Evolutionary conservation across 2,797 vertebrate genomes (phyloP), one percentile per base, ranked within the genome.

Genomic region (Pyrrhura leucotis): DNA sequence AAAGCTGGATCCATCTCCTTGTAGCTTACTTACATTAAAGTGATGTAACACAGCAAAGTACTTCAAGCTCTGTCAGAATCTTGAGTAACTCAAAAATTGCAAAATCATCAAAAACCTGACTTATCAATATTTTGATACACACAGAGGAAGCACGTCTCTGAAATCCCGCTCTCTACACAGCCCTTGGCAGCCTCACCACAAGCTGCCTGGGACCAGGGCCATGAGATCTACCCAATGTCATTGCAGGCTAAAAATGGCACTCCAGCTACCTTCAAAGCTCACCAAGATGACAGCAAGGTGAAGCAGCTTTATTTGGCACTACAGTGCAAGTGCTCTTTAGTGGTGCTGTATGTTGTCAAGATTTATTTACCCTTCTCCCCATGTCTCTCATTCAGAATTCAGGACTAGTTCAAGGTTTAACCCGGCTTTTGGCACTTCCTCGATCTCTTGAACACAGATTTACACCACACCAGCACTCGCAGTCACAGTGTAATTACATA

Each of bases 111-210:
- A 26, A 82, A 77, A 26, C 0, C 40, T 5, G 3, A 37, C 59
- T 56, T 28, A 87, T 59, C 16, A 45, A 56, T 10, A 45, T 72
- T 74, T 35, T 63, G 31, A 71, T 31, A 61, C 3, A 9, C 20
- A 67, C 37, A 74, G 71, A 22, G 62, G 44, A 95, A 93, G 51
- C 22, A 37, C 0, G 0, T 40, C 71, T 85, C 58, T 0, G 0
- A 80, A 87, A 74, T 9, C 22, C n/a, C 0, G 0, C 39, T 81
- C n/a, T 67, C 47, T 26, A 26, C 50, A 37, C 88, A 89, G 48
- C 23, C 54, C 39, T 23, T 79, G 59, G 63, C 54, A 93, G 62
- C 39, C 58, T 39, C 25, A 66, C 17, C 1, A 1, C 42, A 67
- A 54, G 58, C 29, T 73, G 69, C 31, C 23, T 0, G 5, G 73